Conservation (phyloP, 2,888 invertebrate species). For the Schrankia costaestrigalis region DNA sequence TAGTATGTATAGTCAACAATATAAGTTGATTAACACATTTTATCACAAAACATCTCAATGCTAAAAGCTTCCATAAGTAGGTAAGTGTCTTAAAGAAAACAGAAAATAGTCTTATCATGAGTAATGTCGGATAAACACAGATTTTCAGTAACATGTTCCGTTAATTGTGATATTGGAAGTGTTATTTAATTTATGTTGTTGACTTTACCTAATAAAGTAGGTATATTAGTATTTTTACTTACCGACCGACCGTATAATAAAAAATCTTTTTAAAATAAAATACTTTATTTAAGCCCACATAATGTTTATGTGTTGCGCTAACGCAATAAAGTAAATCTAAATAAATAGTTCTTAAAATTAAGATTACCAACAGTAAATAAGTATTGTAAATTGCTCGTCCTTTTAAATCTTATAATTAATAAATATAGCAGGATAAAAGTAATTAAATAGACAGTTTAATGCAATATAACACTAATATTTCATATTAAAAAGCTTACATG, state of each 20-base stretch:
- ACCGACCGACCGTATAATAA: slow-evolving; percentile 23
- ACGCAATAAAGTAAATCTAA: slow-evolving; percentile 55
- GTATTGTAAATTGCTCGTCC: slow-evolving; percentile 17
- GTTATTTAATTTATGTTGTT: too few species aligned
- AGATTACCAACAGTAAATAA: slow-evolving; percentile 47
- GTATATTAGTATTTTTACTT: too few species aligned
- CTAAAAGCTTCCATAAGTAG: too few species aligned
- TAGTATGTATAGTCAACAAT: too few species aligned
- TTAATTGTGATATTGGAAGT: too few species aligned
- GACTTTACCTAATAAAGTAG: too few species aligned
- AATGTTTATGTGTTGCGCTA: slow-evolving; percentile 53
- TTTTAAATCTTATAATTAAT: slow-evolving; percentile 20
- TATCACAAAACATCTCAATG: too few species aligned
- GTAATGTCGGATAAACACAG: too few species aligned
- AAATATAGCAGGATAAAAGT: slow-evolving; percentile 23
- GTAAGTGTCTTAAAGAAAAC: too few species aligned
- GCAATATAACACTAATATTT: slow-evolving; percentile 19
- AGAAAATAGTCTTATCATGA: too few species aligned
- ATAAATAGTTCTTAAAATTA: slow-evolving; percentile 64
- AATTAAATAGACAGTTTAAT: slow-evolving; percentile 23
- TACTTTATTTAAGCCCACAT: slow-evolving; percentile 78
- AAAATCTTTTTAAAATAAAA: slow-evolving; percentile 63
- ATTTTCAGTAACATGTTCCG: too few species aligned
- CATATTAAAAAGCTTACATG: slow-evolving; percentile 16
- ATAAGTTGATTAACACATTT: too few species aligned